Conservation (phyloP, 1,140 invertebrate genomes). For the Bombus terrestris region DNA sequence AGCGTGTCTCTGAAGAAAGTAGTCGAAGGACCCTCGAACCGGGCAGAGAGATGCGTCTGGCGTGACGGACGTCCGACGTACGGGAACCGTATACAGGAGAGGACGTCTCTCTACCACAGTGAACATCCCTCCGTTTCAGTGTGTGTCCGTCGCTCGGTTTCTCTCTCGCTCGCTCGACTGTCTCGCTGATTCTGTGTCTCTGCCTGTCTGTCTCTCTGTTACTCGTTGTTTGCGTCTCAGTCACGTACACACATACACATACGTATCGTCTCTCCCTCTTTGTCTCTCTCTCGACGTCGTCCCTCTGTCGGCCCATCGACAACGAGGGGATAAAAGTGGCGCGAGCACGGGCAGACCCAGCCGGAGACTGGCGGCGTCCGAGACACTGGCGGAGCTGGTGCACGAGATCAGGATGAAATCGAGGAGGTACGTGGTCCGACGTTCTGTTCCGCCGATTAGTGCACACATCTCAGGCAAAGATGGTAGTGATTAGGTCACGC, state of each 20-base stretch:
- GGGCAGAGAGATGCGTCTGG: background rate
- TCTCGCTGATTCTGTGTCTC: background rate
- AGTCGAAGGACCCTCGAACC: background rate
- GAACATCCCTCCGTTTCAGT: conserved; percentile 24
- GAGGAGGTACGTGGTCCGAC: conserved; percentile 71
- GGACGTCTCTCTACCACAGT: conserved; percentile 21
- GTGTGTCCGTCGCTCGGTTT: conserved; percentile 6
- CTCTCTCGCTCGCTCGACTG: conserved; percentile 8
- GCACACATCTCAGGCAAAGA: conserved; percentile 56
- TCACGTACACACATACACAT: background rate
- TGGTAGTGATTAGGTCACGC: conserved; percentile 62
- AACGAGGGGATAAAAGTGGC: conserved; percentile 45
- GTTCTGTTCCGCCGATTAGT: conserved; percentile 11
- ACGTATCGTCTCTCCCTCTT: background rate
- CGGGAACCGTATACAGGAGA: background rate
- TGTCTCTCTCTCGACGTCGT: background rate
- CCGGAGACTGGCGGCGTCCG: conserved; percentile 43
- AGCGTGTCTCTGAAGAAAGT: background rate
- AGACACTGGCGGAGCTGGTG: conserved; percentile 48
- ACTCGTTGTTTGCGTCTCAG: background rate
- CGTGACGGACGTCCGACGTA: background rate
- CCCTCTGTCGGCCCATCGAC: background rate
- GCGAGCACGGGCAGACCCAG: conserved; percentile 55
- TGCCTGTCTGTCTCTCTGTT: background rate
- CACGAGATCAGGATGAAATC: conserved; percentile 70